These are phyloP conservation scores for Regulus satrapa DNA, from an alignment of 2,113 vertebrate genomes.

Conservation along the genomic window DNA sequence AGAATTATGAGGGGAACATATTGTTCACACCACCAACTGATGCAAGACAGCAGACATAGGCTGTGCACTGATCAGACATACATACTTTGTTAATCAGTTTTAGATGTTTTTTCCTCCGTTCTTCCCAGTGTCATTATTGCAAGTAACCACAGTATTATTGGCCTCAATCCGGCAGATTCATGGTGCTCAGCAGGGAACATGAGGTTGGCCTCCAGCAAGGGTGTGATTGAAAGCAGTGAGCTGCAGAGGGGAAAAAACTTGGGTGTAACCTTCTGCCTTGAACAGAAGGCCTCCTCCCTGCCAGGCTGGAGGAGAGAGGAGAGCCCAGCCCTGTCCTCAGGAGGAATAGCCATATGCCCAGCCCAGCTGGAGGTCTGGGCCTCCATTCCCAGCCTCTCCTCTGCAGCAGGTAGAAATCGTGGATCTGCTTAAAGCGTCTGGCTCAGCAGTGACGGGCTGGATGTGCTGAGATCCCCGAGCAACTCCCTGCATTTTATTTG, in stretches of 20 bases:
- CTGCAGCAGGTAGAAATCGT: background rate
- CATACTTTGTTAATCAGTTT: slow-evolving; percentile 22
- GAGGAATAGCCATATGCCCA: background rate
- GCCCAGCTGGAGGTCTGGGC: background rate
- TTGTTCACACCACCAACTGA: slow-evolving; percentile 22
- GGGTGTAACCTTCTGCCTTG: background rate
- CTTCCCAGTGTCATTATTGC: slow-evolving; percentile 22
- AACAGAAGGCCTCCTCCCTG: background rate
- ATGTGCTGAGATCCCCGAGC: background rate
- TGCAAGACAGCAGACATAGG: background rate
- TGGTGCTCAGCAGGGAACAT: slow-evolving; percentile 2
- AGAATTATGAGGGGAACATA: slow-evolving; percentile 22
- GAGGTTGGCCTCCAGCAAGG: slow-evolving; percentile 20
- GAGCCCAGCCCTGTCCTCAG: background rate
- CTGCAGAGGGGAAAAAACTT: background rate
- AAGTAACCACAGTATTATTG: slow-evolving; percentile 32
- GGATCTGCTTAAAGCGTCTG: background rate
- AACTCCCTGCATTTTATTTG: fast-evolving
- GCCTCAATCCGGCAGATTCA: slow-evolving; percentile 36
- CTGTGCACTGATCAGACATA: background rate
- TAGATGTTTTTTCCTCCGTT: background rate
- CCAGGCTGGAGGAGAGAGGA: background rate
- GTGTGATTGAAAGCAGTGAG: slow-evolving; percentile 29
- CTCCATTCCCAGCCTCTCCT: background rate
- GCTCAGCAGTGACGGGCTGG: background rate